Evolutionary conservation across 2,888 invertebrate genomes (phyloP), one percentile per base, ranked within the genome.

Genomic region (Aphelenchoides bicaudatus): DNA sequence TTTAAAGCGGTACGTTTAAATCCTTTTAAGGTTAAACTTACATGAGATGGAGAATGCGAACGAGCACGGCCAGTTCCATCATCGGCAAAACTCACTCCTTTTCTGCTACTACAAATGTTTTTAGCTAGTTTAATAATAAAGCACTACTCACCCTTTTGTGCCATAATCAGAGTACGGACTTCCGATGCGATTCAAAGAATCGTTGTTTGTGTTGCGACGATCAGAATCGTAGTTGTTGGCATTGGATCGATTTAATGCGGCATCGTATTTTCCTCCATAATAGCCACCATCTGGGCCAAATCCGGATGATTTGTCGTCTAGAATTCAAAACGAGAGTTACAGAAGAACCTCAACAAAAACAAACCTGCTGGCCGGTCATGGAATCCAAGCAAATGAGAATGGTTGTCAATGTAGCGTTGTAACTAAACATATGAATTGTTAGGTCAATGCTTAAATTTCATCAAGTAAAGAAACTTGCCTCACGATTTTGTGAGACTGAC

Each of bases 401-500:
- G 62, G 3, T 57, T 56, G 43, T 71, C 71, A 30, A 67, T 67
- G 39, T 59, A 67, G 23, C 58, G 60, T 28, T 68, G 71, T 21
- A 68, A 51, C 30, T 61, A n/a, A n/a, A n/a, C n/a, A n/a, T n/a
- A n/a, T n/a, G n/a, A n/a, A n/a, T n/a, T n/a, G n/a, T n/a, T n/a
- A n/a, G n/a, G n/a, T n/a, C n/a, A n/a, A n/a, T n/a, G n/a, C n/a
- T n/a, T n/a, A n/a, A n/a, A n/a, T n/a, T n/a, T n/a, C n/a, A n/a
- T n/a, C n/a, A n/a, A n/a, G n/a, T n/a, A n/a, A n/a, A n/a, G n/a
- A n/a, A n/a, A n/a, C n/a, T n/a, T n/a, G n/a, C n/a, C n/a, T n/a
- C 63, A 28, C 63, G 63, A 53, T 77, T 69, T 51, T 77, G 77
- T 5, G 72, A 70, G 0, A 61, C 55, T 3, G 74, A 74, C 5